Evolutionary conservation across 2,888 invertebrate species (phyloP), one percentile per base, ranked within the genome.

Genomic region (Pherbina coryleti): DNA sequence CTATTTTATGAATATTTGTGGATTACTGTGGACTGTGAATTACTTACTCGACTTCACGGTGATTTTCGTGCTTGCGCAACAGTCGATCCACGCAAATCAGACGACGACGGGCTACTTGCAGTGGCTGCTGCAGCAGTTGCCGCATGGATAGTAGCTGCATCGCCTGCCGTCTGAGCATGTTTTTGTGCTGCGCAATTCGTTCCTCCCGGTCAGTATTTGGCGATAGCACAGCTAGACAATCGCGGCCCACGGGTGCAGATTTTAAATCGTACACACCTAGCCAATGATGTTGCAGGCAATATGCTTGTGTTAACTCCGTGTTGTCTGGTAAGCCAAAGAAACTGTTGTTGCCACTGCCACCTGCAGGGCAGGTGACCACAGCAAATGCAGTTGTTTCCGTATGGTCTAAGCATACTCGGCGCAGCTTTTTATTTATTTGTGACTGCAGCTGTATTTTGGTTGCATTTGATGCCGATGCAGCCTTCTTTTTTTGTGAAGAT

Each of bases 281-380:
- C 90, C 90, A 90, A 73, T 86, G 84, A 3, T 83, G 82, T 79
- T 89, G 90, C 64, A 87, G 76, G 77, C 87, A 87, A 72, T 86
- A 87, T 53, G 88, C 84, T 70, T 9, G 75, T 60, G 17, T 81
- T 44, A 79, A 67, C 55, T 82, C 80, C 34, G 78, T 31, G 75
- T 79, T 67, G 51, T 78, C 79, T 28, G 78, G 73, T 1, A 80
- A 78, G 80, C 79, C 44, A 81, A 78, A 34, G 81, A 79, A 60
- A 81, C 77, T 82, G 72, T 70, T 81, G 53, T 67, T 78, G 72
- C 74, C 80, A 72, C 78, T 80, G 51, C 78, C 75, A 17, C 34
- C 49, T 0, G 17, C 49, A 17, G 64, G 72, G 55, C 31, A 62
- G 22, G 62, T 76, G 19, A 75, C 53, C 19, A 75, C 75, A 55